These are phyloP conservation scores for Hyperopisus bebe DNA, from an alignment of 2,113 vertebrate species.

Conservation along the genomic window DNA sequence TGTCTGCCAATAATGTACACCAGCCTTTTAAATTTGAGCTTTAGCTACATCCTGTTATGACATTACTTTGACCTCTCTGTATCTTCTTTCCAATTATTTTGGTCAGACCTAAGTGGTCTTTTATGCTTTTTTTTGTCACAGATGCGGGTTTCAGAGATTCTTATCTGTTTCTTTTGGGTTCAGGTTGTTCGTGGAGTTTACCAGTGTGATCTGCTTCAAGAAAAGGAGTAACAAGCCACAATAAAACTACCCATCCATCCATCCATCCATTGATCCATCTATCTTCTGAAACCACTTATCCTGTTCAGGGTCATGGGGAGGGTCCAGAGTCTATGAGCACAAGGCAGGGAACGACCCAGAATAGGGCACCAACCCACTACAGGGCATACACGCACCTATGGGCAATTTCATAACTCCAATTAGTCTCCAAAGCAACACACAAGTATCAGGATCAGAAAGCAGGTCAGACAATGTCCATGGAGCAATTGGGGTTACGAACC, in stretches of 20 bases:
- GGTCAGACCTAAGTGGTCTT: neutral
- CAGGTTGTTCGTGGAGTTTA: neutral
- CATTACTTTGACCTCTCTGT: neutral
- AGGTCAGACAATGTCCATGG: neutral
- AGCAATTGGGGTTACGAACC: neutral
- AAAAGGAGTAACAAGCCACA: too few relatives aligned
- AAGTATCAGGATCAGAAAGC: neutral
- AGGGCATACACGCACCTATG: too few relatives aligned
- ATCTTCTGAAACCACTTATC: too few relatives aligned
- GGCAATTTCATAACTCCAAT: too few relatives aligned
- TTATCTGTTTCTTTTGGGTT: neutral
- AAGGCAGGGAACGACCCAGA: too few relatives aligned
- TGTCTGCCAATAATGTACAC: neutral
- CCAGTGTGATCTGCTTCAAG: neutral
- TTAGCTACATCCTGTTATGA: neutral
- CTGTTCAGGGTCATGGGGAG: too few relatives aligned
- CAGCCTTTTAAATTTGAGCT: neutral
- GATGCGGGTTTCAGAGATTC: neutral
- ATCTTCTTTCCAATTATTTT: neutral
- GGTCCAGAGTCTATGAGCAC: too few relatives aligned
- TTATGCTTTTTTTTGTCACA: neutral
- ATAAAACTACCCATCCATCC: too few relatives aligned
- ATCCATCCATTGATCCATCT: too few relatives aligned
- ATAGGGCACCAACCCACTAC: too few relatives aligned
- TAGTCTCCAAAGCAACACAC: neutral